Conservation (phyloP, 2,888 invertebrate species). For the Ganaspis brasiliensis region DNA sequence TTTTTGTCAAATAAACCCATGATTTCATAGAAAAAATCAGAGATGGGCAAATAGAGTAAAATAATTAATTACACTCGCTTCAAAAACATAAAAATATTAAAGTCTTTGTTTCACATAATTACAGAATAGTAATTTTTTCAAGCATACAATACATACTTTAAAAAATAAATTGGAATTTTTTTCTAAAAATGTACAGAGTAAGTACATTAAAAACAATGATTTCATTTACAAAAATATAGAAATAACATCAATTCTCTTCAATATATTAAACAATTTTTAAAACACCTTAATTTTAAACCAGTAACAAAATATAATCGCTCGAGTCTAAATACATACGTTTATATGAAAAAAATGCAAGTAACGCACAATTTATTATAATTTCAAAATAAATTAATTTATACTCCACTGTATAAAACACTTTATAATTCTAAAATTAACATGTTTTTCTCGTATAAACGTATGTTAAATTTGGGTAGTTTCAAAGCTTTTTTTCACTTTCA, state of each 20-base stretch:
- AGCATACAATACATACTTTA: conserved; percentile 2
- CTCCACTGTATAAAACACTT: too few species aligned
- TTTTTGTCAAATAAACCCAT: conserved; percentile 45
- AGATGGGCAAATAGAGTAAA: conserved; percentile 16
- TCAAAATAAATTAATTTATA: too few species aligned
- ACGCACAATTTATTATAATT: too few species aligned
- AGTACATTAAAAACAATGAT: background rate
- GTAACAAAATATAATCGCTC: background rate
- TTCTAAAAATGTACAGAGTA: background rate
- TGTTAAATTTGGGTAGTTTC: background rate
- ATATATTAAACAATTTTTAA: background rate
- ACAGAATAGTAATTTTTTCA: background rate
- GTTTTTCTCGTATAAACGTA: too few species aligned
- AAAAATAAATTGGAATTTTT: conserved; percentile 10
- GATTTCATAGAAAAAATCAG: conserved; percentile 31
- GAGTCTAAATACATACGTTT: too few species aligned
- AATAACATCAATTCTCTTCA: conserved; percentile 12
- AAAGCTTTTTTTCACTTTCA: background rate
- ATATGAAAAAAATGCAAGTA: too few species aligned
- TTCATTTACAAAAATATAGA: conserved; percentile 25
- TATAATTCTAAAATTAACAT: too few species aligned
- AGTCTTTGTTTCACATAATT: background rate
- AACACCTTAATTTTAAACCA: background rate
- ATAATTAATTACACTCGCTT: conserved; percentile 5
- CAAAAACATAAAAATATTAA: background rate